phyloP scores from a whole-genome alignment of 2,113 vertebrate species.

The Notothenia rossii region DNA sequence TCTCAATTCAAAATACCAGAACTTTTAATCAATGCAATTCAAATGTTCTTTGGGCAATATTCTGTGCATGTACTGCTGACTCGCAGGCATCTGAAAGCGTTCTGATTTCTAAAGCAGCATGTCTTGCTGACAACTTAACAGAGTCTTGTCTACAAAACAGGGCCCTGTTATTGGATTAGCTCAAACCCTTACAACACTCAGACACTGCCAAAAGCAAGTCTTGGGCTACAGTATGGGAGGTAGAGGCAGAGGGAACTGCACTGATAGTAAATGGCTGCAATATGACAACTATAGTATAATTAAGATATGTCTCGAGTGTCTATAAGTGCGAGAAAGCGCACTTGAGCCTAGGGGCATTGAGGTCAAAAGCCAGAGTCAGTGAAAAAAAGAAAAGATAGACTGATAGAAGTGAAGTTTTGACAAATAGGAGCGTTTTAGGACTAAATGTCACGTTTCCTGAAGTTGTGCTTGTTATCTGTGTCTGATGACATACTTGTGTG shows the following conservation, averaged over 20 bases:
- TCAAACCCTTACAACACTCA: slow-evolving; percentile 52
- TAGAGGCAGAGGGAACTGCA: slow-evolving; percentile 13
- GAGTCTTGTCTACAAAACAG: slow-evolving; percentile 54
- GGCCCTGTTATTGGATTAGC: slow-evolving; percentile 70
- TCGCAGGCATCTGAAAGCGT: slow-evolving; percentile 53
- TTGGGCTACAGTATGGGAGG: slow-evolving; percentile 1
- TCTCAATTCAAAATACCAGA: not conserved
- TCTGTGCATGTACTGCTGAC: slow-evolving; percentile 54
- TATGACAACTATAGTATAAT: slow-evolving; percentile 2
- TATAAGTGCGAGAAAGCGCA: slow-evolving; percentile 4
- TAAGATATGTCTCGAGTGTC: not conserved
- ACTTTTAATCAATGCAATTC: slow-evolving; percentile 36
- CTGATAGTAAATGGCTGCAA: not conserved
- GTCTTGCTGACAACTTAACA: slow-evolving; percentile 65
- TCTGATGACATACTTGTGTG: slow-evolving; percentile 29
- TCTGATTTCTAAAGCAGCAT: slow-evolving; percentile 53
- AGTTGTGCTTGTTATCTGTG: slow-evolving; percentile 36
- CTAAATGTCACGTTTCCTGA: slow-evolving; percentile 40
- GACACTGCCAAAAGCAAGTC: slow-evolving; percentile 42
- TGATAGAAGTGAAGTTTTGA: not conserved
- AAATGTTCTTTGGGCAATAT: slow-evolving; percentile 31
- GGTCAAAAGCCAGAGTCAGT: not conserved
- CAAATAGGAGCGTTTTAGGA: slow-evolving; percentile 30
- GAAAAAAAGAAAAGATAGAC: not conserved
- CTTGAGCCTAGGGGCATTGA: slow-evolving; percentile 4